phyloP scores from a whole-genome alignment of 2,113 vertebrate species.

The Aspiorhynchus laticeps region DNA sequence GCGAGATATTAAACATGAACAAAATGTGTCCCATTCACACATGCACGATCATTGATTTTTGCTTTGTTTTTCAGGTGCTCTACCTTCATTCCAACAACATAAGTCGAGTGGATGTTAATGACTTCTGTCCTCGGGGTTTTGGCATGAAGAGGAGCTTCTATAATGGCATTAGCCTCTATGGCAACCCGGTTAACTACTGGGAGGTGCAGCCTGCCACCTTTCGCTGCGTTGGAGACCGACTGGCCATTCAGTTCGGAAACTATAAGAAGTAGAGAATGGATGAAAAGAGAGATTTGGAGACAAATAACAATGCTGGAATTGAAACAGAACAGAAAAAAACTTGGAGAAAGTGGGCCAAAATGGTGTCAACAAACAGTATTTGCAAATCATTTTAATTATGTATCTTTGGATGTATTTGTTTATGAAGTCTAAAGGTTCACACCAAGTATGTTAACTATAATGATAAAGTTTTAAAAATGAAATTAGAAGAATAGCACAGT shows the following conservation, averaged over 20 bases:
- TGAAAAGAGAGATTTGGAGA: background rate
- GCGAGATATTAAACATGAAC: constrained; percentile 39
- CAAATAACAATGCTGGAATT: constrained; percentile 4
- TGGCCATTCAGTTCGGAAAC: constrained; percentile 89
- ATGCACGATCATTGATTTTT: background rate
- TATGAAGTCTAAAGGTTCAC: background rate
- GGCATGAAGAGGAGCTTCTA: constrained; percentile 87
- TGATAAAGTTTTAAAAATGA: background rate
- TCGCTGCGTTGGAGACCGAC: constrained; percentile 84
- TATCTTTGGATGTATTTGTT: constrained; percentile 10
- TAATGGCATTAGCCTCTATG: constrained; percentile 87
- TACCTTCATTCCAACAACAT: constrained; percentile 90
- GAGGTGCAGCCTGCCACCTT: constrained; percentile 88
- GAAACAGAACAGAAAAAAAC: background rate
- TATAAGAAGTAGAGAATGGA: constrained; percentile 83
- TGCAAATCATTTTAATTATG: background rate
- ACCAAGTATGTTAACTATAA: background rate
- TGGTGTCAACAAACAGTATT: background rate
- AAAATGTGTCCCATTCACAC: background rate
- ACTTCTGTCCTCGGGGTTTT: constrained; percentile 86
- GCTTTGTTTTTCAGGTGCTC: constrained; percentile 76
- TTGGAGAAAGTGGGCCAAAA: background rate
- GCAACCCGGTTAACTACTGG: constrained; percentile 90
- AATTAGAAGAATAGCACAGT: too few relatives aligned
- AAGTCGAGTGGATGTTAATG: constrained; percentile 77